Base-by-base conservation (phyloP, 2,113 vertebrate genomes). In the Gila orcuttii region DNA sequence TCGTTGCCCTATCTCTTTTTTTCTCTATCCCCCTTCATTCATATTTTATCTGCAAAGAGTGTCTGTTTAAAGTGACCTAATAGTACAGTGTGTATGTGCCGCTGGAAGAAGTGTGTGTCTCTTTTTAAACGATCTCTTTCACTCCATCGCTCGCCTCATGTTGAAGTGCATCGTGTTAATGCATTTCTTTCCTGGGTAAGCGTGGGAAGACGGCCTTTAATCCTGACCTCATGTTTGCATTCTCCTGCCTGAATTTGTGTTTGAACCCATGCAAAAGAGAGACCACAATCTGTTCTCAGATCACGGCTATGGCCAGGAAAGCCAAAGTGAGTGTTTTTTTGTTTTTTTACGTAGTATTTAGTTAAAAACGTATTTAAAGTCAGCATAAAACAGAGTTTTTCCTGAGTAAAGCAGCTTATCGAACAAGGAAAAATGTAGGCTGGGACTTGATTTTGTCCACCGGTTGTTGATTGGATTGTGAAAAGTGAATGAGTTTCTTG, bases 1-100 rank as follows among this genome's bases (percentile, higher is more conserved):
- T 85, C 88, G 15, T 39, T 71, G 73, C n/a, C 89, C 91, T 90
- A 86, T 91, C 39, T 45, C 12, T 47, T 87, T 89, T 79, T 92
- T 89, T 89, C 85, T 57, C 19, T 8, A 84, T 88, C 85, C 19
- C 9, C 45, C 1, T 60, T 87, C 21, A 10, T 36, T 7, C 25
- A 9, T 28, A 64, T 79, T 79, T 87, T 52, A 87, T 62, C 87
- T 55, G 2, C 7, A 86, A 83, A 68, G 50, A 66, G 12, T 6
- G 6, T 25, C 79, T 88, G 68, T 42, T 23, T 85, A 74, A 57
- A 66, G 71, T 45, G 74, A 13, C 23, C 71, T 85, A 82, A 71
- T 82, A 73, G 66, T 39, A 25, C 10, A 23, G 47, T 28, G 80
- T 75, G 57, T 69, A 59, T 9, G 31, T 21, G 66, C 17, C 4